phyloP scores from a whole-genome alignment of 2,113 vertebrate species.

The Coregonus clupeaformis region DNA sequence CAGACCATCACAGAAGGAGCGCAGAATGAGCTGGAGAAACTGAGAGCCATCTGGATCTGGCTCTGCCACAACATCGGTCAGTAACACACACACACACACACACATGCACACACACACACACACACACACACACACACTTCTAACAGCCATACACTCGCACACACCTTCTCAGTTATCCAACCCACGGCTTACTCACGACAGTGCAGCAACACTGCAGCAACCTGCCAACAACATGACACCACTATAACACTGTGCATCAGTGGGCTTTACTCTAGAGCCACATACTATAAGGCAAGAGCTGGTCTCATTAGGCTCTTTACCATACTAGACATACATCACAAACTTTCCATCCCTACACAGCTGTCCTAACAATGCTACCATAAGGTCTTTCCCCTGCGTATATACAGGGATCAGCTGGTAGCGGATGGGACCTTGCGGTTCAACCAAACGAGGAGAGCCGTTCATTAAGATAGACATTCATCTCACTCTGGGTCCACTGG shows the following conservation, averaged over 20 bases:
- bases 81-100: neutral
- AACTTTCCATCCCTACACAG: constrained; percentile 7
- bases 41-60: constrained; percentile 63
- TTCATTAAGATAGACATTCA: constrained; percentile 17
- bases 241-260: neutral
- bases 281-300: neutral
- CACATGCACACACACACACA: neutral
- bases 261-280: constrained; percentile 1
- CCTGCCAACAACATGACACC: neutral
- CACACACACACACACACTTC: neutral
- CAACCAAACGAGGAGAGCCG: neutral
- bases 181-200: neutral
- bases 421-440: neutral
- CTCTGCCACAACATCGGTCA: constrained; percentile 68
- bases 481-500: constrained; percentile 2
- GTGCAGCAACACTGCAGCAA: neutral
- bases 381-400: neutral
- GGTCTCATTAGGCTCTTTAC: neutral
- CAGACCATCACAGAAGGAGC: constrained; percentile 51
- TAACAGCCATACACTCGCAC: neutral
- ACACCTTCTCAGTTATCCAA: no score
- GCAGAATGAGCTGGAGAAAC: constrained; percentile 54
- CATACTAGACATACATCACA: neutral
- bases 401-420: constrained; percentile 1
- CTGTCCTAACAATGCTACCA: neutral